Percentiles rank a stretch among this genome's conserved stretches.
These are phyloP conservation scores for Lichenostomus cassidix DNA, from an alignment of 2,113 vertebrate species.

Conservation along the genomic window DNA sequence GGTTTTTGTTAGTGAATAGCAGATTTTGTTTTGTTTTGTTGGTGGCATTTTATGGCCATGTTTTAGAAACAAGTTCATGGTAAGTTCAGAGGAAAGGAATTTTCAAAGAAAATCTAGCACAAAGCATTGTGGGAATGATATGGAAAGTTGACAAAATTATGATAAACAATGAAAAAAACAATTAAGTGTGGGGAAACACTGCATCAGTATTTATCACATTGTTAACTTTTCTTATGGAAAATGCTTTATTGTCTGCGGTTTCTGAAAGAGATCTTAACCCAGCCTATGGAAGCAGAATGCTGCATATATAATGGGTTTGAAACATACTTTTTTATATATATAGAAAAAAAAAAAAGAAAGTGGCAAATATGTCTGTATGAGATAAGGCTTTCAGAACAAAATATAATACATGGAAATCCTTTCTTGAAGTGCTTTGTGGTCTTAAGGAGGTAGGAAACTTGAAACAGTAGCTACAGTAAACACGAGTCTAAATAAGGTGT, in stretches of 20 bases:
- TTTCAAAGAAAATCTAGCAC: conserved; percentile 74
- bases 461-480: conserved; percentile 65
- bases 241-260: conserved; percentile 53
- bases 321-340: conserved; percentile 20
- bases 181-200: conserved; percentile 67
- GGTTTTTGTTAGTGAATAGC: conserved; percentile 44
- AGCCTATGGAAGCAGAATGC: conserved; percentile 17
- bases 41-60: conserved; percentile 41
- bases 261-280: conserved; percentile 61
- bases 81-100: conserved; percentile 80
- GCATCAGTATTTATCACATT: conserved; percentile 55
- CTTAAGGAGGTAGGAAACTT: conserved; percentile 70
- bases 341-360: conserved; percentile 59
- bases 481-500: conserved; percentile 71
- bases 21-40: conserved; percentile 2
- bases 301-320: conserved; percentile 41
- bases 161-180: conserved; percentile 73
- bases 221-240: conserved; percentile 57
- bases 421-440: conserved; percentile 72
- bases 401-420: conserved; percentile 81
- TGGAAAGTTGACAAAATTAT: conserved; percentile 72
- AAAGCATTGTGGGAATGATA: conserved; percentile 72
- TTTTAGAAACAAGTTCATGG: conserved; percentile 70
- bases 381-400: conserved; percentile 77
- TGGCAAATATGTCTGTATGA: conserved; percentile 72